Conservation (phyloP, 2,888 invertebrate species). For the Sphecodes monilicornis region DNA sequence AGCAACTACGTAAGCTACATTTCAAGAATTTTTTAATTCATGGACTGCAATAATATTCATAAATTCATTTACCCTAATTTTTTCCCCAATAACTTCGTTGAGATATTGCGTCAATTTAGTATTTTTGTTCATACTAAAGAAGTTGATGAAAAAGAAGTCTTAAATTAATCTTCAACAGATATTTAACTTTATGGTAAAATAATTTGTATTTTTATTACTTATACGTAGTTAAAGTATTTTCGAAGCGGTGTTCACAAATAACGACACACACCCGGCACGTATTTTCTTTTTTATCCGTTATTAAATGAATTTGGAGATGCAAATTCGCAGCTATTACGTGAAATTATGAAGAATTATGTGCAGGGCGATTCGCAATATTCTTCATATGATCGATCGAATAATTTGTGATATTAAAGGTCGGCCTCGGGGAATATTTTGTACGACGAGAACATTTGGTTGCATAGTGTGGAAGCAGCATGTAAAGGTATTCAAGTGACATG, state of each 20-base stretch:
- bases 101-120: no score
- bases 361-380: conserved; percentile 9
- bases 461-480: background rate
- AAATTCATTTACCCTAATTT: background rate
- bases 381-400: conserved; percentile 10
- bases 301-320: conserved; percentile 18
- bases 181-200: background rate
- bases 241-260: background rate
- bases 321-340: conserved; percentile 19
- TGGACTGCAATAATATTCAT: background rate
- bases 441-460: background rate
- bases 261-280: background rate
- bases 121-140: no score
- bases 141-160: background rate
- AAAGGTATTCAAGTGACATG: background rate
- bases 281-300: background rate
- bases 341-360: conserved; percentile 14
- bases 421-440: conserved; percentile 2
- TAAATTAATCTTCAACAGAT: background rate
- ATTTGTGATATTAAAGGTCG: conserved; percentile 10
- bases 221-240: background rate
- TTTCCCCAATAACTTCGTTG: no score
- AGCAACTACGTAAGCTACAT: no score
- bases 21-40: background rate
- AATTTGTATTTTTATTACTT: background rate